Evolutionary conservation across 2,113 vertebrate genomes (phyloP).

Genomic region (Casuarius casuarius): DNA sequence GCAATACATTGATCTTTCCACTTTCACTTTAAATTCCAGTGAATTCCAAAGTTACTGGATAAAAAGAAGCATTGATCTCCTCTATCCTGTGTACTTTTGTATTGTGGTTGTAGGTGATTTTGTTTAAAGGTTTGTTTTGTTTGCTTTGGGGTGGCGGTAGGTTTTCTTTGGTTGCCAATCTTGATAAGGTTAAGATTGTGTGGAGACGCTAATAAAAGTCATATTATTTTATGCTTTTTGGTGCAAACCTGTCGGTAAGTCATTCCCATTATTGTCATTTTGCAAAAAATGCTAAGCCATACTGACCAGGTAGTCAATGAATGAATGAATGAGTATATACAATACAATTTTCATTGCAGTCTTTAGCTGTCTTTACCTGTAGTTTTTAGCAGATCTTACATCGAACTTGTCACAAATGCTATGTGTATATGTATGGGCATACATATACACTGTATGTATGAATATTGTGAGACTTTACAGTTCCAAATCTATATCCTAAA

Average conservation of each 20-base stretch:
- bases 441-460: not conserved
- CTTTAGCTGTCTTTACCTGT: not conserved
- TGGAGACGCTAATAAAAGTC: conserved; percentile 22
- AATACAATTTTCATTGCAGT: not conserved
- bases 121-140: not conserved
- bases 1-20: not conserved
- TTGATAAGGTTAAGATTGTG: not conserved
- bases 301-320: not conserved
- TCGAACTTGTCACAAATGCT: not conserved
- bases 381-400: not conserved
- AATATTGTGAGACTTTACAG: not conserved
- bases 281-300: not conserved
- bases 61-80: not conserved
- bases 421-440: not conserved
- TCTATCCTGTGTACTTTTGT: not conserved
- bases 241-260: conserved; percentile 52
- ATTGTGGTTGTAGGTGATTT: not conserved
- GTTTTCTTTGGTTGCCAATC: not conserved
- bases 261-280: conserved; percentile 70
- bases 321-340: not conserved
- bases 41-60: not conserved
- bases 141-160: not conserved
- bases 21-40: conserved; percentile 5
- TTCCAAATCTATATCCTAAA: not conserved
- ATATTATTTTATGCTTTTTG: not conserved